Percentiles rank a stretch among this genome's conserved stretches.
Conservation (phyloP, 1,140 invertebrate species). For the Episyrphus balteatus region DNA sequence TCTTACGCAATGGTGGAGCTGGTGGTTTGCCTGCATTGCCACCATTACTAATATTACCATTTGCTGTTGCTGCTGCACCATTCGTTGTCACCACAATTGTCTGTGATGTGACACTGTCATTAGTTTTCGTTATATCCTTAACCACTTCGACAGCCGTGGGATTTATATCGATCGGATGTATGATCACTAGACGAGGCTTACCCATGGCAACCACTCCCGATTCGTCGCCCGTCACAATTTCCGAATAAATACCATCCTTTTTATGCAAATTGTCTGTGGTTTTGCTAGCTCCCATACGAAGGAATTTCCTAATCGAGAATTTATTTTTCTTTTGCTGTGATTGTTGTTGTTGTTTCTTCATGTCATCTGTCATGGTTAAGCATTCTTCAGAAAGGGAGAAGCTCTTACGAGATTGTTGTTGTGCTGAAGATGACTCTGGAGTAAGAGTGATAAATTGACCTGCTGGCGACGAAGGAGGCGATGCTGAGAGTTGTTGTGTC, state of each 20-base stretch:
- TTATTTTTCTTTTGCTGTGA: conserved; percentile 57
- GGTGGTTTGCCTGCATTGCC: conserved; percentile 36
- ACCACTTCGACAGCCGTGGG: conserved; percentile 66
- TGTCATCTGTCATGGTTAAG: conserved; percentile 32
- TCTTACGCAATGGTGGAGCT: conserved; percentile 38
- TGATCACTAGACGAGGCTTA: conserved; percentile 68
- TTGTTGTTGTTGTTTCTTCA: conserved; percentile 11
- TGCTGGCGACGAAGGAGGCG: conserved; percentile 11
- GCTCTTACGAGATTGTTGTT: conserved; percentile 37
- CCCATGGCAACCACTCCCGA: conserved; percentile 14
- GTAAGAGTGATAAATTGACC: conserved; percentile 31
- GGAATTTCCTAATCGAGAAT: conserved; percentile 72
- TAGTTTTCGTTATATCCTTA: conserved; percentile 42
- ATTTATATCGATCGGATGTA: conserved; percentile 77
- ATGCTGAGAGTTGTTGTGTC: conserved; percentile 24
- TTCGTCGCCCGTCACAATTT: conserved; percentile 30
- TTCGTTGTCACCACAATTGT: conserved; percentile 34
- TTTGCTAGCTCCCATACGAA: conserved; percentile 53
- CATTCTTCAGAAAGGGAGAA: conserved; percentile 63
- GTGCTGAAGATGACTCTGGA: conserved; percentile 48
- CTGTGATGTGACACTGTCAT: conserved; percentile 27
- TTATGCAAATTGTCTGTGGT: conserved; percentile 24
- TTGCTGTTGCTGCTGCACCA: conserved; percentile 17
- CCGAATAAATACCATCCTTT: conserved; percentile 29
- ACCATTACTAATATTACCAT: conserved; percentile 23